Evolutionary conservation across 2,797 vertebrate genomes (phyloP).

Genomic region (Neopelma chrysocephalum): DNA sequence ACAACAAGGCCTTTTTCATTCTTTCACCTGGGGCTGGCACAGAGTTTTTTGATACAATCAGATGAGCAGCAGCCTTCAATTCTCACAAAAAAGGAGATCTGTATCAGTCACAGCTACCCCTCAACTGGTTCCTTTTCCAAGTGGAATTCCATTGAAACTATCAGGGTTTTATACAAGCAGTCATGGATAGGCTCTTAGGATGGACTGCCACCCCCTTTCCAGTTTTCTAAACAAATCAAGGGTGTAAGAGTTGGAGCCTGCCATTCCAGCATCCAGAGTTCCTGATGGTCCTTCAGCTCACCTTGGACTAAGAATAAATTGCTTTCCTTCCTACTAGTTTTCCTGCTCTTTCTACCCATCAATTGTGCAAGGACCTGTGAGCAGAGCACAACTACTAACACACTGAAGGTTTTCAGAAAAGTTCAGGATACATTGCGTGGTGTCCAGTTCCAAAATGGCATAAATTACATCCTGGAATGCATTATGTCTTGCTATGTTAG

Average conservation of each 20-base stretch:
- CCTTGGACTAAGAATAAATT: neutral
- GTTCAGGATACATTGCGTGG: constrained; percentile 48
- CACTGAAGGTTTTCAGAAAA: constrained; percentile 51
- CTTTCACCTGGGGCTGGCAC: neutral
- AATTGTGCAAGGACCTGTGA: constrained; percentile 7
- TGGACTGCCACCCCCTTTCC: neutral
- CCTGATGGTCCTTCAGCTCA: neutral
- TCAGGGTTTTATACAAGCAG: neutral
- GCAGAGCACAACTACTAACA: constrained; percentile 3
- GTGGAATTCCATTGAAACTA: neutral
- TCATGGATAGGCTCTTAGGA: neutral
- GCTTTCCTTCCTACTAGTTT: neutral
- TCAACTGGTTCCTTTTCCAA: neutral
- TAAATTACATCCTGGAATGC: constrained; percentile 76
- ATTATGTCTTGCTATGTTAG: constrained; percentile 72
- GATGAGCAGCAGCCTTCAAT: neutral
- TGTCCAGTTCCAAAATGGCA: constrained; percentile 72
- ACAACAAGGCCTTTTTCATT: neutral
- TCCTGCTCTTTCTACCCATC: neutral
- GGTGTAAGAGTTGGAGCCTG: neutral
- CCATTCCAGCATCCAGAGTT: neutral
- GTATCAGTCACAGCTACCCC: neutral
- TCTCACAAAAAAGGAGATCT: neutral
- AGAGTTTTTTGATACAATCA: neutral
- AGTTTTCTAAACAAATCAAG: neutral